Conservation (phyloP, 2,888 invertebrate species). For the Blomia tropicalis region DNA sequence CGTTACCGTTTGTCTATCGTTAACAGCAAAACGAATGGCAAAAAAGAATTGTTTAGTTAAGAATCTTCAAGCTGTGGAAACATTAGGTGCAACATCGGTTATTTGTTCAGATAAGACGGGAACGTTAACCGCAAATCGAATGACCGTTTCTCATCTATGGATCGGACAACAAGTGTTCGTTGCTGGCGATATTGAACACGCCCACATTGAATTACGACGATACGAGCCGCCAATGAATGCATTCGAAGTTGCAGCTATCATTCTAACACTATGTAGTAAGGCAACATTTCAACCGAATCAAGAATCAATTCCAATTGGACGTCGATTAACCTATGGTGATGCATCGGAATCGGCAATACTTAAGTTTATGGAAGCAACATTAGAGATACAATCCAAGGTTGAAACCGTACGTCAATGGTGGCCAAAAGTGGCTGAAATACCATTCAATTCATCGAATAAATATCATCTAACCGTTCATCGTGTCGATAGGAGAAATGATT, state of each 20-base stretch:
- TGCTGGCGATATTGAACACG: constrained; percentile 68
- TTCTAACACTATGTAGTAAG: constrained; percentile 89
- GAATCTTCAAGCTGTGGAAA: constrained; percentile 45
- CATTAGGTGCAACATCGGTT: constrained; percentile 43
- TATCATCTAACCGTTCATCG: constrained; percentile 31
- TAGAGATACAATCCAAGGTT: constrained; percentile 54
- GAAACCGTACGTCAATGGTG: constrained; percentile 41
- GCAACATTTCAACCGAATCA: constrained; percentile 95
- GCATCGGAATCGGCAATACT: constrained; percentile 37
- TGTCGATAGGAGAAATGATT: constrained; percentile 33
- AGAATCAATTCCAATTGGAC: constrained; percentile 54
- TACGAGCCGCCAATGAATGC: constrained; percentile 67
- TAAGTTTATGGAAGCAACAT: constrained; percentile 43
- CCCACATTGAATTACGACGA: constrained; percentile 41
- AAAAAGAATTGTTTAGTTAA: constrained; percentile 60
- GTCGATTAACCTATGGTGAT: constrained; percentile 32
- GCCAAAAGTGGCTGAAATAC: constrained; percentile 35
- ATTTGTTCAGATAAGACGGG: constrained; percentile 67
- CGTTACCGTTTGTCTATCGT: constrained; percentile 40
- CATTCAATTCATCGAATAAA: constrained; percentile 39
- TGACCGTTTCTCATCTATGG: constrained; percentile 42
- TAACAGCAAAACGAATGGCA: constrained; percentile 51
- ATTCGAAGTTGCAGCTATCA: constrained; percentile 74
- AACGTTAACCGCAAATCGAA: constrained; percentile 44
- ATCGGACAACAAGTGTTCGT: background rate